phyloP scores from a whole-genome alignment of 2,113 vertebrate species.

The Acrocephalus kingi region DNA sequence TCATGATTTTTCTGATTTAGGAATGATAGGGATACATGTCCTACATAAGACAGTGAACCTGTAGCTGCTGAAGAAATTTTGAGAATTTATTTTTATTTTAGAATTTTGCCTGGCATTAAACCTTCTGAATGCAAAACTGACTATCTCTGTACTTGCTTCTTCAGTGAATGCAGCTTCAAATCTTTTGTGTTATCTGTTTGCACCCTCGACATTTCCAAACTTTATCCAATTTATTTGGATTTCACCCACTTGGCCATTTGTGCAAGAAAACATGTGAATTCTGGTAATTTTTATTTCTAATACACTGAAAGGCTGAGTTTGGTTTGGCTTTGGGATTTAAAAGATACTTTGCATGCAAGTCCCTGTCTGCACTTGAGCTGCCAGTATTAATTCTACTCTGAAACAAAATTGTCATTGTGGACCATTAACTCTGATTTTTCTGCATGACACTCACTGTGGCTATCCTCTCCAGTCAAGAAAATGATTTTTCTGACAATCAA shows the following conservation, averaged over 20 bases:
- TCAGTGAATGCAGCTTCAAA: neutral
- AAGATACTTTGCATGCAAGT: neutral
- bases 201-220: neutral
- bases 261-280: neutral
- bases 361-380: neutral
- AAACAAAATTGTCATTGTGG: neutral
- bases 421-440: conserved; percentile 31
- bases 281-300: neutral
- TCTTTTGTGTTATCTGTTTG: neutral
- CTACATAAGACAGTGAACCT: neutral
- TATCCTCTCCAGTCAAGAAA: conserved; percentile 21
- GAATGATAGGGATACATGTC: neutral
- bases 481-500: conserved; percentile 23
- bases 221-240: neutral
- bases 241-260: neutral
- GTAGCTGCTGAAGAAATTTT: neutral
- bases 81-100: neutral
- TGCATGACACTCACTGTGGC: neutral
- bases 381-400: conserved; percentile 14
- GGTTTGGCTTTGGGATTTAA: neutral
- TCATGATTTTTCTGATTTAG: neutral
- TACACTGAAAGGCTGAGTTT: neutral
- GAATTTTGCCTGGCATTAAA: neutral
- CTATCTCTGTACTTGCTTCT: neutral
- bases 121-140: neutral